Evolutionary conservation across 2,888 invertebrate species (phyloP).

Genomic region (Drosophila mercatorum): DNA sequence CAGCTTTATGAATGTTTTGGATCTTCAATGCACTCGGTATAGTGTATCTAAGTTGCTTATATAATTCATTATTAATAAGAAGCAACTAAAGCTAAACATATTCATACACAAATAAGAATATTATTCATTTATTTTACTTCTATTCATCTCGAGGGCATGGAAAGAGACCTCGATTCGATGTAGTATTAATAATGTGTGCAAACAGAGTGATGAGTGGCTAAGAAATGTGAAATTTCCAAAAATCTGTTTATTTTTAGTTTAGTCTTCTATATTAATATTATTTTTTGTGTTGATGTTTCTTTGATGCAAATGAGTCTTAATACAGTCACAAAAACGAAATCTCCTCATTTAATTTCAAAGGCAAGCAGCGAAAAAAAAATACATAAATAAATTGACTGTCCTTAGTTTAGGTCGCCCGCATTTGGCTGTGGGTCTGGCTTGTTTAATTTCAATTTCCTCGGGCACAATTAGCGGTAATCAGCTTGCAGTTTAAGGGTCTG

Average conservation of each 20-base stretch:
- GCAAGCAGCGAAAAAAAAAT: constrained; percentile 10
- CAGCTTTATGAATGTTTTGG: neutral
- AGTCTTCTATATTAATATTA: neutral
- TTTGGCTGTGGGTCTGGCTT: constrained; percentile 22
- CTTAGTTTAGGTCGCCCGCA: neutral
- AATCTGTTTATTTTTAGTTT: neutral
- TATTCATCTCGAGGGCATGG: neutral
- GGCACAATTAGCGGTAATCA: constrained; percentile 77
- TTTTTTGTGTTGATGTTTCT: neutral
- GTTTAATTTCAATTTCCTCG: constrained; percentile 64
- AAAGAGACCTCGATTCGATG: neutral
- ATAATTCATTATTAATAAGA: neutral
- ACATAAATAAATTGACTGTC: constrained; percentile 24
- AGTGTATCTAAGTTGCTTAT: neutral
- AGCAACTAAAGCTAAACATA: neutral
- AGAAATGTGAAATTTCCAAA: neutral
- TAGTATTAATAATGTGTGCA: neutral
- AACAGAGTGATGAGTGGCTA: neutral
- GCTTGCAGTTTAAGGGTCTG: constrained; percentile 45
- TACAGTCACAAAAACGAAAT: constrained; percentile 40
- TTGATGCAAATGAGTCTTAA: constrained; percentile 26
- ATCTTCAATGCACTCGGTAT: too few species aligned
- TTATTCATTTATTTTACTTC: neutral
- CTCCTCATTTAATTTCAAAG: constrained; percentile 48
- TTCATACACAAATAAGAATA: neutral